Evolutionary conservation across 2,797 vertebrate genomes (phyloP), one percentile per base, ranked within the genome.

Genomic region (Chaetophractus vellerosus): DNA sequence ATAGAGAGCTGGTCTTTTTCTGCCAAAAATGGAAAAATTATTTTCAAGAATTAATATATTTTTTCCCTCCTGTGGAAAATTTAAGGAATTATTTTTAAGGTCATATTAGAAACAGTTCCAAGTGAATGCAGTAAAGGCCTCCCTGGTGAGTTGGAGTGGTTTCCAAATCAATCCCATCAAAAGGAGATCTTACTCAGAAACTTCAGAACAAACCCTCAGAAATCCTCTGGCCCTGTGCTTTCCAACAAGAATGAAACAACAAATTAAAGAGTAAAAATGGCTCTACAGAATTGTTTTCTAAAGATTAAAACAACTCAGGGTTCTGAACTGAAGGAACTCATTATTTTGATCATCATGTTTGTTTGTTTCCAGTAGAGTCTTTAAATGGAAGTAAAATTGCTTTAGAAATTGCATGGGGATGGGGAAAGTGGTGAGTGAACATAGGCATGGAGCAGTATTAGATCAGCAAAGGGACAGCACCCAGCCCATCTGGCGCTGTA

Each of bases 51-150:
- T 96, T 96, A 94, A 71, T 94, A 90, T 96, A 95, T 97, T 78
- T 96, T 96, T 97, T 94, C 45, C 50, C 71, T 97, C 64, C 68
- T 93, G 86, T 92, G 96, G 93, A 97, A 97, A 96, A 95, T 96
- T 89, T 93, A 90, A 95, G 88, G 72, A 69, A 96, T 97, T 80
- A 95, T 95, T 96, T 96, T 97, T 93, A 96, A 96, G 86, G 72
- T 92, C 92, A 84, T 75, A 64, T 93, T 96, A 92, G 92, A 95
- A 94, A 91, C 4, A 64, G 55, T 91, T 94, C 63, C 72, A 91
- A 97, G 79, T 66, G 64, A 95, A 68, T 81, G 63, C 57, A 96
- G 50, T 80, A n/a, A 91, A 89, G 79, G 23, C 31, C 68, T 95
- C 85, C 86, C 86, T 74, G n/a, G 55, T 24, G 88, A 93, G 45